Base-by-base conservation (phyloP, 1,140 invertebrate genomes). In the Drosophila ironensis region DNA sequence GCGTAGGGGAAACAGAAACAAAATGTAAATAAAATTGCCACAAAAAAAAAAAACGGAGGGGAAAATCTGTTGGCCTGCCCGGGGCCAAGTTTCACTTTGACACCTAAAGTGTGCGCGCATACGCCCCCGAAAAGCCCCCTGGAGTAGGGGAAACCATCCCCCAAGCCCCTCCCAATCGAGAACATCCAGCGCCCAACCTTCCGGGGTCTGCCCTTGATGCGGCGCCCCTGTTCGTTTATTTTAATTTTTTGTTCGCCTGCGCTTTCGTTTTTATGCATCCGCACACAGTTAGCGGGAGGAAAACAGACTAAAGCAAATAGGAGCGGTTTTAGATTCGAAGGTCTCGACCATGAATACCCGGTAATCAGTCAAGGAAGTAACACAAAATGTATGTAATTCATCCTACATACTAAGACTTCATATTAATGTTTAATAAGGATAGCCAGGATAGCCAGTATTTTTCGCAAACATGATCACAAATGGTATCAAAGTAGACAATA, bases 81-180 rank as follows among this genome's bases (percentile, higher is more conserved):
- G 41, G 46, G 54, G 67, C 67, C 41, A 71, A 71, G 51, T 73
- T 67, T 59, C 69, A 72, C 69, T 84, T 84, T 84, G 78, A 84
- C 78, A 84, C 78, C 78, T 84, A 84, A 84, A 84, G 78, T 84
- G 78, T 84, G 78, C 80, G 80, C 78, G 48, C 73, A 84, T 74
- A 84, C 78, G 59, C 70, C 69, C 59, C 50, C 59, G 40, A 47
- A 59, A n/a, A 19, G 12, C 59, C 28, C 16, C 8, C 7, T 16
- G 14, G 4, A 11, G 27, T 37, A 33, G 19, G 27, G 11, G 30
- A 33, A 33, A 12, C 6, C 30, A 33, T 14, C 14, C 35, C 5
- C 28, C n/a, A n/a, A 4, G 8, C 16, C 35, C 27, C 20, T 4
- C 24, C n/a, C 28, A n/a, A 8, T 19, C 20, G 20, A 9, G n/a